Conservation (phyloP, 2,113 vertebrate species). For the Notechis scutatus region DNA sequence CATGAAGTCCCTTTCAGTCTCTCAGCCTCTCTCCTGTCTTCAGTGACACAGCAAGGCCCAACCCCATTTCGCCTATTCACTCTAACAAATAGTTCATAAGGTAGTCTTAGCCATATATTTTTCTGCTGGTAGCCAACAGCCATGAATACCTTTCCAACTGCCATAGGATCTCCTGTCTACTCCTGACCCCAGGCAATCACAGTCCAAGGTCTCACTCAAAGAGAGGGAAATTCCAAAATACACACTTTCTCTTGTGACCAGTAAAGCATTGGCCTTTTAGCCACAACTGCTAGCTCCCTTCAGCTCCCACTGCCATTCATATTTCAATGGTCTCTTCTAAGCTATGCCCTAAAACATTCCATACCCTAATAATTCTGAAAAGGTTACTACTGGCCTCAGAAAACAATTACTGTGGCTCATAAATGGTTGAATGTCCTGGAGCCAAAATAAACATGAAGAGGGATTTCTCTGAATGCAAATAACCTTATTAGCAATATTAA, state of each 20-base stretch:
- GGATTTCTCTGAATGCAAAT: background rate
- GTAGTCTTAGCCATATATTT: background rate
- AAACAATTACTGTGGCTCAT: background rate
- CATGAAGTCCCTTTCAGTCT: background rate
- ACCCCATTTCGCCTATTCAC: background rate
- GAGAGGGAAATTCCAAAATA: background rate
- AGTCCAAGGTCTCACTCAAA: background rate
- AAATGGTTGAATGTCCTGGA: background rate
- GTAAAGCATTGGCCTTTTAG: background rate
- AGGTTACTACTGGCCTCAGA: background rate
- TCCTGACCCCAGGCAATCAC: background rate
- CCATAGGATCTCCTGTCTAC: background rate
- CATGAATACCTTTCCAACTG: background rate
- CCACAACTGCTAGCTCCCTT: background rate
- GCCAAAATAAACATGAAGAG: background rate
- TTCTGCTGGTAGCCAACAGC: background rate
- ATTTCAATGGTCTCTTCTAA: background rate
- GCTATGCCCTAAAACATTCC: background rate
- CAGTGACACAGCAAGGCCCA: background rate
- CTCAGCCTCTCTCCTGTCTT: background rate
- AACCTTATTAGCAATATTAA: constrained; percentile 10
- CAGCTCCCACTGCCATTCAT: background rate
- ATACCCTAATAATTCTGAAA: constrained; percentile 12
- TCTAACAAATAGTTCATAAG: background rate
- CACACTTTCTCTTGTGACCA: background rate